phyloP scores from a whole-genome alignment of 2,888 invertebrate genomes.

The Aphodius granarius region DNA sequence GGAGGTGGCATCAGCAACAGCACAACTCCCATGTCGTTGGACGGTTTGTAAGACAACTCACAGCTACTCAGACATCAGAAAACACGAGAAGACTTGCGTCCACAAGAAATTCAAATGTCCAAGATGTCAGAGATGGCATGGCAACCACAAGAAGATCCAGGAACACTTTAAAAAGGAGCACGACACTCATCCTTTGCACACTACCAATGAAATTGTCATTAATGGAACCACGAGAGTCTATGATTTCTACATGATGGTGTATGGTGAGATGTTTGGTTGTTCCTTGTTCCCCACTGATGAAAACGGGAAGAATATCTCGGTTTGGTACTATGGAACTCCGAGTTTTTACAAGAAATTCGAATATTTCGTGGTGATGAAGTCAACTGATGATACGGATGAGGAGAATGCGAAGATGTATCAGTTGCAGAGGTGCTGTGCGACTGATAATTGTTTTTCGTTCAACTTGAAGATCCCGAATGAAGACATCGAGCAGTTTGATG shows the following conservation, averaged over 20 bases:
- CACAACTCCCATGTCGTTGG: constrained; percentile 22
- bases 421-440: constrained; percentile 10
- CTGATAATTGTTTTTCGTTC: constrained; percentile 14
- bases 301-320: constrained; percentile 17
- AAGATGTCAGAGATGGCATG: constrained; percentile 17
- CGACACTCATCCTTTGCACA: constrained; percentile 13
- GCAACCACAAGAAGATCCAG: constrained; percentile 17
- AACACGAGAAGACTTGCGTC: constrained; percentile 21
- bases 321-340: constrained; percentile 21
- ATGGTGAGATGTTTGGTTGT: constrained; percentile 23
- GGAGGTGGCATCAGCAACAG: constrained; percentile 14
- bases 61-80: constrained; percentile 12
- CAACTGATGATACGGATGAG: background rate
- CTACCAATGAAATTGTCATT: constrained; percentile 10
- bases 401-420: constrained; percentile 12
- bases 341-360: constrained; percentile 11
- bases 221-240: constrained; percentile 1
- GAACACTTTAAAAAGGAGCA: constrained; percentile 22
- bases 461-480: constrained; percentile 20
- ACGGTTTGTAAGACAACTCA: constrained; percentile 12
- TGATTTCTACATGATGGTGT: constrained; percentile 20
- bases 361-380: constrained; percentile 1
- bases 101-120: constrained; percentile 22
- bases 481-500: constrained; percentile 3
- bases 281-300: constrained; percentile 17